Conservation (phyloP, 2,113 vertebrate species). For the Lates calcarifer region DNA sequence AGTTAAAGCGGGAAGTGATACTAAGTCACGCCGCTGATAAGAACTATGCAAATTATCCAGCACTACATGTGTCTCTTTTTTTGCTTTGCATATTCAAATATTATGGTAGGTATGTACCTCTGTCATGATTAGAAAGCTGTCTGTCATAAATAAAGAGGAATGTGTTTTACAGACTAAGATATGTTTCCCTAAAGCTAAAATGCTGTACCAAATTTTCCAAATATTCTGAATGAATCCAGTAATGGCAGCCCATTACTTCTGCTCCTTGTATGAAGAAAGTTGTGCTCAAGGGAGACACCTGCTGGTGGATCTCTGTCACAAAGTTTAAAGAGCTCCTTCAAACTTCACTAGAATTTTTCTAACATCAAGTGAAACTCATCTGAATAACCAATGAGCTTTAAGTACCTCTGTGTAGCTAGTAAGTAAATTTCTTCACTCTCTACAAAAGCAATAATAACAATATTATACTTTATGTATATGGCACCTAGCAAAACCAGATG, state of each 20-base stretch:
- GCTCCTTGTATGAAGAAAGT: not conserved
- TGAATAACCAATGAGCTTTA: slow-evolving; percentile 30
- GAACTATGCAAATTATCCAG: slow-evolving; percentile 39
- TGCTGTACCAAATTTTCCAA: slow-evolving; percentile 7
- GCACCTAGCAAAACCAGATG: not conserved
- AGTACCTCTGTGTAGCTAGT: not conserved
- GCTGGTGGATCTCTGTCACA: slow-evolving; percentile 58
- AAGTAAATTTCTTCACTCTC: slow-evolving; percentile 8
- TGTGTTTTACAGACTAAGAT: slow-evolving; percentile 26
- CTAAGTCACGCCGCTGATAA: slow-evolving; percentile 27
- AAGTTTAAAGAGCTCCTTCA: not conserved
- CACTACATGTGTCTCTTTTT: slow-evolving; percentile 26
- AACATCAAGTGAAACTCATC: not conserved
- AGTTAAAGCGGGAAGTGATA: slow-evolving; percentile 40
- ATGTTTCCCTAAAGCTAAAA: slow-evolving; percentile 1
- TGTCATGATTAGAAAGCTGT: slow-evolving; percentile 6
- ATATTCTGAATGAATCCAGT: slow-evolving; percentile 42
- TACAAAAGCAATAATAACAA: not conserved
- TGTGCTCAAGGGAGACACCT: slow-evolving; percentile 78
- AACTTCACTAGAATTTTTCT: slow-evolving; percentile 11
- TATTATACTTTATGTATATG: not conserved
- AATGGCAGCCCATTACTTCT: slow-evolving; percentile 24
- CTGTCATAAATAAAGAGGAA: not conserved
- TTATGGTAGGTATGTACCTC: not conserved
- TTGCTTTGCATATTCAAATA: slow-evolving; percentile 72